A percentile compares a stretch with the other conserved stretches of the same genome.
phyloP scores from a whole-genome alignment of 2,113 vertebrate genomes.

The Tylochromis polylepis region DNA sequence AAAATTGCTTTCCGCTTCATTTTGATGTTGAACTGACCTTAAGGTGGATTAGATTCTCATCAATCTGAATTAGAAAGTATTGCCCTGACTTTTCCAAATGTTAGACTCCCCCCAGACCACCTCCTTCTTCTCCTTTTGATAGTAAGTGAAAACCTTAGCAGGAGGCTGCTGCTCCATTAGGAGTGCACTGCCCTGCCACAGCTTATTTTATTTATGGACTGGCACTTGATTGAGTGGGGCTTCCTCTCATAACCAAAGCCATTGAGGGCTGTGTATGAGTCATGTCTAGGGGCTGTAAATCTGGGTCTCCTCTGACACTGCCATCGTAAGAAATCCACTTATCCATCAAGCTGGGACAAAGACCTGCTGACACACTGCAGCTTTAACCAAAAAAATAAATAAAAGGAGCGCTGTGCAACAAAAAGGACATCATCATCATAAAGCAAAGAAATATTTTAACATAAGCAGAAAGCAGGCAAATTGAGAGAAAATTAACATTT shows the following conservation, averaged over 20 bases:
- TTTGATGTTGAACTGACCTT: constrained; percentile 69
- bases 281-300: constrained; percentile 67
- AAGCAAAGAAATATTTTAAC: not conserved
- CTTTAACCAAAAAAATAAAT: constrained; percentile 2
- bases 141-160: constrained; percentile 57
- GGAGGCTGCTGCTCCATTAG: constrained; percentile 61
- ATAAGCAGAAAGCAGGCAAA: not conserved
- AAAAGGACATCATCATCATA: not conserved
- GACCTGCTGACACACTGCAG: constrained; percentile 28
- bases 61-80: constrained; percentile 70
- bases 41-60: constrained; percentile 73
- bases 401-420: not conserved
- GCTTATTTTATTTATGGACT: constrained; percentile 71
- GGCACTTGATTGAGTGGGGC: constrained; percentile 70
- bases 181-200: constrained; percentile 54
- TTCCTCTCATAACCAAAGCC: constrained; percentile 65
- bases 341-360: constrained; percentile 54
- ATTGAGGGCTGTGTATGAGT: constrained; percentile 60
- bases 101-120: not conserved
- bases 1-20: constrained; percentile 60
- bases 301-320: constrained; percentile 57
- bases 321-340: constrained; percentile 64
- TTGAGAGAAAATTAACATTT: not conserved
- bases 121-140: constrained; percentile 11
- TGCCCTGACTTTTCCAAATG: constrained; percentile 64